These are phyloP conservation scores for Ctena decussata DNA, from an alignment of 2,888 invertebrate genomes.

Conservation along the genomic window DNA sequence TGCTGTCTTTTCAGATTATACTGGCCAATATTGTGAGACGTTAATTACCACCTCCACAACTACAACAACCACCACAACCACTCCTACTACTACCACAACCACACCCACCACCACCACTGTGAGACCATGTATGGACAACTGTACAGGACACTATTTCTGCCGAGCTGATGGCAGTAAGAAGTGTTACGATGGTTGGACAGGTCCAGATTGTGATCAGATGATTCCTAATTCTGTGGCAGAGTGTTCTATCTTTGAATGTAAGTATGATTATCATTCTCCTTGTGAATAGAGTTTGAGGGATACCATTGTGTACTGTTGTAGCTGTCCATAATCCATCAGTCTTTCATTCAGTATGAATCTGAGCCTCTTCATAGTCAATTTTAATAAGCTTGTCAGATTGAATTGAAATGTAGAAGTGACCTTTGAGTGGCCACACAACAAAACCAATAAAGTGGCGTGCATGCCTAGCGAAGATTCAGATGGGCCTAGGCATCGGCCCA, in stretches of 20 bases:
- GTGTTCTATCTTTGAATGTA: constrained; percentile 11
- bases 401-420: too few relatives aligned
- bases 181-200: constrained; percentile 97
- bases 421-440: too few relatives aligned
- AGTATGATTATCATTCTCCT: too few relatives aligned
- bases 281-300: too few relatives aligned
- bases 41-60: constrained; percentile 18
- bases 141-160: constrained; percentile 48
- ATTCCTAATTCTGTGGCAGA: constrained; percentile 62
- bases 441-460: too few relatives aligned
- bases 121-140: constrained; percentile 44
- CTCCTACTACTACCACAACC: constrained; percentile 36
- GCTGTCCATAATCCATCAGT: too few relatives aligned
- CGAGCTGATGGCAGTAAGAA: constrained; percentile 84
- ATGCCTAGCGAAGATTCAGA: too few relatives aligned
- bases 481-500: too few relatives aligned
- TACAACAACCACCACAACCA: constrained; percentile 33
- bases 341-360: too few relatives aligned
- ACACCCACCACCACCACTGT: constrained; percentile 24
- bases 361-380: too few relatives aligned
- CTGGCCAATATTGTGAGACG: constrained; percentile 15
- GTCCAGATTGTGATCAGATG: constrained; percentile 93
- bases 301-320: too few relatives aligned
- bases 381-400: too few relatives aligned
- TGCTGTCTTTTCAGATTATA: constrained; percentile 15